Conservation (phyloP, 2,888 invertebrate genomes). For the Diarsia mendica region DNA sequence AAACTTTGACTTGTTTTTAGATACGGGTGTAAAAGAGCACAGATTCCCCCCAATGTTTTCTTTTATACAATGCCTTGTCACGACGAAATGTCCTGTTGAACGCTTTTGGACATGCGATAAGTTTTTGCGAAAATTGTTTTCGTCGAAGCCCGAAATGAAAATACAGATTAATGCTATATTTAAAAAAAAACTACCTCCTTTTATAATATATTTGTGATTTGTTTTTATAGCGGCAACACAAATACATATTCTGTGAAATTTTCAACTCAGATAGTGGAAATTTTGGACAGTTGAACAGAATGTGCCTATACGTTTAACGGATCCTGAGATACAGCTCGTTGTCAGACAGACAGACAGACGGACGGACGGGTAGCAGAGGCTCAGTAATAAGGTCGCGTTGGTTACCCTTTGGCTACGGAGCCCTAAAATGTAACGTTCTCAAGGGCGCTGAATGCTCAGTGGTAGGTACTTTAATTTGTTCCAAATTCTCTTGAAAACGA, state of each 20-base stretch:
- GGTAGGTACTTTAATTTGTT: constrained; percentile 22
- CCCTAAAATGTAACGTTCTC: constrained; percentile 16
- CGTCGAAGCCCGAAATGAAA: background rate
- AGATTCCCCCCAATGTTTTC: background rate
- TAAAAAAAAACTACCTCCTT: background rate
- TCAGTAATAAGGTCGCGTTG: too few relatives aligned
- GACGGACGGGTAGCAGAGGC: too few relatives aligned
- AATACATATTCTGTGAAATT: too few relatives aligned
- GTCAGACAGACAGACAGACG: too few relatives aligned
- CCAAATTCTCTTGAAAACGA: constrained; percentile 22
- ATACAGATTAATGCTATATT: constrained; percentile 6
- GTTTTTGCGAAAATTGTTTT: constrained; percentile 6
- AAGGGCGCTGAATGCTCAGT: background rate
- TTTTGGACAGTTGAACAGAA: too few relatives aligned
- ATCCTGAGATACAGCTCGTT: too few relatives aligned
- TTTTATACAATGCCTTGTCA: background rate
- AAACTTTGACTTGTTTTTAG: too few relatives aligned
- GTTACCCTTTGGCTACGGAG: too few relatives aligned
- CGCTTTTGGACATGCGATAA: constrained; percentile 11
- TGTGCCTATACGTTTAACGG: too few relatives aligned
- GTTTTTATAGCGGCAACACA: too few relatives aligned
- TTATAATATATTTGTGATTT: too few relatives aligned
- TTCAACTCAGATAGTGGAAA: too few relatives aligned
- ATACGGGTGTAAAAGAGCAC: background rate
- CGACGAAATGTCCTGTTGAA: background rate